Evolutionary conservation across 2,888 invertebrate genomes (phyloP).

Genomic region (Argyresthia goedartella): DNA sequence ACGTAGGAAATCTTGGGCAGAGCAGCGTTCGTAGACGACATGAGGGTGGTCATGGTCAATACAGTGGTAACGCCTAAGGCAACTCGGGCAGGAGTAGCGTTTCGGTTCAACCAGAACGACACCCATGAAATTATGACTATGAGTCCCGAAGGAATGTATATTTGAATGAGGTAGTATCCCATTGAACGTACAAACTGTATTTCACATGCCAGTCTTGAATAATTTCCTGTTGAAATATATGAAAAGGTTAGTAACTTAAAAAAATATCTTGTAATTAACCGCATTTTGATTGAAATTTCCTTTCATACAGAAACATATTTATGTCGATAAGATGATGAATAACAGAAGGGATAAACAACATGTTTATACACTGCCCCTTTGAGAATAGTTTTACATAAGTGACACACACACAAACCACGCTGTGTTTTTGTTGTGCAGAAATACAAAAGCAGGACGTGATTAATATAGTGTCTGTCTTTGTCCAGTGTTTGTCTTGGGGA

Average conservation of each 20-base stretch:
- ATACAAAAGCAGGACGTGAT: conserved; percentile 68
- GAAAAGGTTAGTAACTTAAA: neutral
- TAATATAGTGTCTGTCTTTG: conserved; percentile 49
- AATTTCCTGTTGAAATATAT: conserved; percentile 82
- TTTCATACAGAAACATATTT: too few relatives aligned
- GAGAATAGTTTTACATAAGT: neutral
- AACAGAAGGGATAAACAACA: too few relatives aligned
- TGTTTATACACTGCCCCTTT: too few relatives aligned
- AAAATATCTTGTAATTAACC: neutral
- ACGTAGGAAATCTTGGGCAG: conserved; percentile 98
- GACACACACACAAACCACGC: conserved; percentile 46
- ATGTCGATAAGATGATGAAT: too few relatives aligned
- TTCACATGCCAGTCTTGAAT: conserved; percentile 95
- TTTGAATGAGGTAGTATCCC: conserved; percentile 99
- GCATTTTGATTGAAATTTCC: too few relatives aligned
- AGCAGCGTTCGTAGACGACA: conserved; percentile 96
- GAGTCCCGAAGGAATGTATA: conserved; percentile 97
- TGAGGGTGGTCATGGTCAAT: conserved; percentile 97
- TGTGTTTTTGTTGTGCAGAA: conserved; percentile 58
- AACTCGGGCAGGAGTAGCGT: conserved; percentile 94
- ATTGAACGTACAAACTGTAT: conserved; percentile 97
- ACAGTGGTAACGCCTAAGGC: conserved; percentile 95
- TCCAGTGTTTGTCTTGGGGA: conserved; percentile 59
- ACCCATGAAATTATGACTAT: conserved; percentile 98
- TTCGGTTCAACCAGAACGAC: conserved; percentile 96